A percentile compares a stretch with the other conserved stretches of the same genome.
phyloP scores from a whole-genome alignment of 1,140 invertebrate species.

The Drosophila nasuta region DNA sequence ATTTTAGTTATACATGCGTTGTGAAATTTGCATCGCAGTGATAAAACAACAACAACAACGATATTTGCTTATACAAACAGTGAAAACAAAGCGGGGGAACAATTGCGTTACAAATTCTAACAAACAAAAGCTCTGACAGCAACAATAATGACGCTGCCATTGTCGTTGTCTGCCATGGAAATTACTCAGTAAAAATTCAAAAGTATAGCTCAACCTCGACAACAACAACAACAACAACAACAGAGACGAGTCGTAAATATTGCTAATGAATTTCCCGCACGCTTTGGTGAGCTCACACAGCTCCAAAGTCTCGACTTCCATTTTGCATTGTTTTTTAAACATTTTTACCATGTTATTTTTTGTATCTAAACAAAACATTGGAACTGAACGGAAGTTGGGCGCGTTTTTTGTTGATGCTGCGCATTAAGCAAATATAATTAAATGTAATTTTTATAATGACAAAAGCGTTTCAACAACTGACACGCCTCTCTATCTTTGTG shows the following conservation, averaged over 20 bases:
- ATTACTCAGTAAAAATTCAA: constrained; percentile 68
- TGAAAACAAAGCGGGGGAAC: constrained; percentile 27
- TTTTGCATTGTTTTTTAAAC: constrained; percentile 43
- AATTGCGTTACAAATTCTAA: constrained; percentile 51
- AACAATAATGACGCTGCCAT: constrained; percentile 62
- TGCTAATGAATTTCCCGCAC: constrained; percentile 82
- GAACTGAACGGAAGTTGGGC: constrained; percentile 67
- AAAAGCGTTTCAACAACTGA: constrained; percentile 57
- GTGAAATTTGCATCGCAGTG: constrained; percentile 44
- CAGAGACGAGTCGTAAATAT: constrained; percentile 72
- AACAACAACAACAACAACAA: constrained; percentile 36
- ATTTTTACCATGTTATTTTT: constrained; percentile 10
- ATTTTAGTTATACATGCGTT: constrained; percentile 13
- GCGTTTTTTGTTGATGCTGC: constrained; percentile 58
- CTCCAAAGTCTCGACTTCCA: constrained; percentile 43
- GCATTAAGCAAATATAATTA: constrained; percentile 75
- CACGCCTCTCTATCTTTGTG: constrained; percentile 22
- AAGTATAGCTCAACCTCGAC: constrained; percentile 33
- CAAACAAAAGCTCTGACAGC: constrained; percentile 54
- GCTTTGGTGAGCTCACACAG: constrained; percentile 70
- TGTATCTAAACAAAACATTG: constrained; percentile 1
- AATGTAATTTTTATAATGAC: constrained; percentile 81
- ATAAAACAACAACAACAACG: constrained; percentile 31
- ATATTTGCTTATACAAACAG: constrained; percentile 19
- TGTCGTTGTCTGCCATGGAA: constrained; percentile 64